Conservation (phyloP, 2,888 invertebrate species). For the Keiferia lycopersicella region DNA sequence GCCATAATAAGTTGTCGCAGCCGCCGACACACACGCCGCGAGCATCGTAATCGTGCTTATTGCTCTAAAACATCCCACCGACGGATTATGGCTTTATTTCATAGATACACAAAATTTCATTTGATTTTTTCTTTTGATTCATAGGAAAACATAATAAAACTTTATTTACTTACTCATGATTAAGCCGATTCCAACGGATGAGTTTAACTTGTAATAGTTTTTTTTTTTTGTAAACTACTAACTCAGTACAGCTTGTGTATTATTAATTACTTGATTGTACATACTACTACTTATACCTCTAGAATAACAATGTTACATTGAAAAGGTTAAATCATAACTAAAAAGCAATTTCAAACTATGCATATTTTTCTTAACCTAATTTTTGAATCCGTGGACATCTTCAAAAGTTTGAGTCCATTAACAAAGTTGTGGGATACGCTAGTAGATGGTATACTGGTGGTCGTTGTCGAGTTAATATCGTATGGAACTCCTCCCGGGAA, state of each 20-base stretch:
- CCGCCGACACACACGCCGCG: conserved; percentile 40
- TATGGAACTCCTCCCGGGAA: conserved; percentile 39
- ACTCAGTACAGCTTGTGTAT: too few relatives aligned
- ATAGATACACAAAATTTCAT: neutral
- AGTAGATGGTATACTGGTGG: neutral
- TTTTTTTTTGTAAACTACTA: too few relatives aligned
- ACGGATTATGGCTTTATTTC: neutral
- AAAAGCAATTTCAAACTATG: neutral
- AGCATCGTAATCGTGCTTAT: conserved; percentile 39
- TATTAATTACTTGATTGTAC: too few relatives aligned
- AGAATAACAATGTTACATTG: too few relatives aligned
- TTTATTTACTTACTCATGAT: too few relatives aligned
- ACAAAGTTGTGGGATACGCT: neutral
- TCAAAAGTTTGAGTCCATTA: too few relatives aligned
- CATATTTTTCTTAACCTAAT: too few relatives aligned
- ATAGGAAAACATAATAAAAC: neutral
- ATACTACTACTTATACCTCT: too few relatives aligned
- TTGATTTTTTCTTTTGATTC: neutral
- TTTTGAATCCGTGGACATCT: too few relatives aligned
- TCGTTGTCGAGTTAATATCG: conserved; percentile 24
- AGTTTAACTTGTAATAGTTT: too few relatives aligned
- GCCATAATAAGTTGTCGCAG: conserved; percentile 45
- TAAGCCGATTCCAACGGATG: too few relatives aligned
- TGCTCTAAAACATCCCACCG: neutral
- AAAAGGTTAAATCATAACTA: too few relatives aligned